Conservation (phyloP, 2,797 vertebrate genomes). For the Jordanella pulchra region DNA sequence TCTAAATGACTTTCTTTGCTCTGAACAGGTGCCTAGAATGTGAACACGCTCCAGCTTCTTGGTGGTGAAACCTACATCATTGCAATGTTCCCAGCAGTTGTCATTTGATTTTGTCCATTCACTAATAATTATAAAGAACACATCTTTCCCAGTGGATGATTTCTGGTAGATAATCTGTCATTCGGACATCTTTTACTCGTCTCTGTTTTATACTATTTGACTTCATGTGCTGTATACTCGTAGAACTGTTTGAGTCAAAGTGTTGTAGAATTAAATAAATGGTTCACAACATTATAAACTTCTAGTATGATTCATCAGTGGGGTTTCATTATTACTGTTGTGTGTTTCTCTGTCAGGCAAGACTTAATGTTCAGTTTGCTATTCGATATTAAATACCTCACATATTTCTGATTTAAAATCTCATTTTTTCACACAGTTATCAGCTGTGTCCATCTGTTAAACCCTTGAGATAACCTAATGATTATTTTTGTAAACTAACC, state of each 20-base stretch:
- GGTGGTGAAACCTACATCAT: conserved; percentile 25
- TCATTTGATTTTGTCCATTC: conserved; percentile 28
- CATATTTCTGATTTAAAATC: background rate
- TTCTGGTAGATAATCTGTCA: conserved; percentile 36
- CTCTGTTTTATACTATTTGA: conserved; percentile 67
- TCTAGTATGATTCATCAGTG: conserved; percentile 22
- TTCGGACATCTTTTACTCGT: conserved; percentile 24
- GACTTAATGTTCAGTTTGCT: conserved; percentile 1
- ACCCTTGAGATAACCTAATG: background rate
- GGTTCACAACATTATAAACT: conserved; percentile 28
- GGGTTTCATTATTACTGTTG: background rate
- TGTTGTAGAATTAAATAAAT: conserved; percentile 69
- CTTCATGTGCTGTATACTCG: conserved; percentile 57
- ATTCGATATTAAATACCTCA: background rate
- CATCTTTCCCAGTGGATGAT: conserved; percentile 15
- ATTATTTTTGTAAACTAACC: background rate
- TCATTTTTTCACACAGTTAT: background rate
- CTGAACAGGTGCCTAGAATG: conserved; percentile 62
- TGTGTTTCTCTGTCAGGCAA: background rate
- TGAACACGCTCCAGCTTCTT: conserved; percentile 51
- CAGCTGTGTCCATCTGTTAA: background rate
- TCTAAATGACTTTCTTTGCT: conserved; percentile 22
- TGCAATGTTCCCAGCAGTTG: conserved; percentile 19
- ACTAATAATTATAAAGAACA: conserved; percentile 10
- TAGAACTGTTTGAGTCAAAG: conserved; percentile 56